Evolutionary conservation across 53 echinoderm and acorn worm genomes (phyloP).

Genomic region (Echinarachnius parma): DNA sequence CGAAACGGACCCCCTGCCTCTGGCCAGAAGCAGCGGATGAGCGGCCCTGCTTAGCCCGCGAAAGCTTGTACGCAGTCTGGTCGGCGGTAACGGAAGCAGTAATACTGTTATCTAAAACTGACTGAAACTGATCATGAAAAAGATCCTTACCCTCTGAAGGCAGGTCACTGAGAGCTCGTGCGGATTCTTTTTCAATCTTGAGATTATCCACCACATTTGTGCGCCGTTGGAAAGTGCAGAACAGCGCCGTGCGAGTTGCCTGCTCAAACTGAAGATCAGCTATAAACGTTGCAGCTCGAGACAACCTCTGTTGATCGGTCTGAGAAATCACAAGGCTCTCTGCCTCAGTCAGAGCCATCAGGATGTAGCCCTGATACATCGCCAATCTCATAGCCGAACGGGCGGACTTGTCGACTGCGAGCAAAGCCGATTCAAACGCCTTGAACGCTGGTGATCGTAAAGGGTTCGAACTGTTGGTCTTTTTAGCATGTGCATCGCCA

Average conservation of each 20-base stretch:
- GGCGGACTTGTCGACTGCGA: background rate
- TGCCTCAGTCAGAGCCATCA: constrained; percentile 17
- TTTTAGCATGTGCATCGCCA: constrained; percentile 8
- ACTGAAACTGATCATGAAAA: constrained; percentile 4
- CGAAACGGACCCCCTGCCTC: background rate
- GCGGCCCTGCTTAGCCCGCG: background rate
- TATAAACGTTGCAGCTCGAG: background rate
- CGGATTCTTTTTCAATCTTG: constrained; percentile 13
- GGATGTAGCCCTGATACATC: constrained; percentile 2
- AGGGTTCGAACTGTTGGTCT: background rate
- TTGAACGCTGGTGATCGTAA: too few species aligned
- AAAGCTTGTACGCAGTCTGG: constrained; percentile 23
- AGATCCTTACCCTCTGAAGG: constrained; percentile 12
- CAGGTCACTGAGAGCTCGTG: background rate
- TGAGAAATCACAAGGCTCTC: background rate
- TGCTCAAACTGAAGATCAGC: constrained; percentile 27
- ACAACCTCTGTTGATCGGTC: background rate
- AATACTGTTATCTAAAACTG: background rate
- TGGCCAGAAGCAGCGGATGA: background rate
- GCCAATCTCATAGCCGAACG: constrained; percentile 10
- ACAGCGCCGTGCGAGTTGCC: constrained; percentile 4
- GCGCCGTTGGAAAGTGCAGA: background rate
- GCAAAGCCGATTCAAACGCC: too few species aligned
- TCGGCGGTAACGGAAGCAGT: constrained; percentile 17
- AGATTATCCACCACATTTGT: background rate